Conservation (phyloP, 2,888 invertebrate species). For the Heliconius ismenius region DNA sequence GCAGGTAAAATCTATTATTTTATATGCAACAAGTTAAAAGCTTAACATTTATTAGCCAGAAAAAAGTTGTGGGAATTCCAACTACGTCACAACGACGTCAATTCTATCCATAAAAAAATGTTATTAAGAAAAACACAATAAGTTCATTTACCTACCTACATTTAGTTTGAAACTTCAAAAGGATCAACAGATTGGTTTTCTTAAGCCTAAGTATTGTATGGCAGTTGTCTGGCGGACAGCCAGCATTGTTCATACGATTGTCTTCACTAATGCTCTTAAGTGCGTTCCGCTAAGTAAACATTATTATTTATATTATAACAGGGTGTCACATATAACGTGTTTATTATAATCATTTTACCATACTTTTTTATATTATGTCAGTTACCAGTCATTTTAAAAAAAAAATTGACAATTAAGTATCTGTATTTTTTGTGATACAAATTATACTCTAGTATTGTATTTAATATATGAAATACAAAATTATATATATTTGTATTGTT, state of each 20-base stretch:
- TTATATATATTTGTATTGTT: no score
- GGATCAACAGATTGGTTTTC: constrained; percentile 21
- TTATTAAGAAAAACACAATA: background rate
- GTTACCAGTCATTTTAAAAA: no score
- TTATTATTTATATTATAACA: constrained; percentile 29
- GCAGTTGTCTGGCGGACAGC: constrained; percentile 30
- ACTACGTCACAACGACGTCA: background rate
- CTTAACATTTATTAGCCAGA: background rate
- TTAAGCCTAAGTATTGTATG: constrained; percentile 23
- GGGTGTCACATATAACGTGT: background rate
- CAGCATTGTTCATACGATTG: constrained; percentile 32
- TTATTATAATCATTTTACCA: constrained; percentile 1
- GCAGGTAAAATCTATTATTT: background rate
- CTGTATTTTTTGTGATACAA: background rate
- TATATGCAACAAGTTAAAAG: background rate
- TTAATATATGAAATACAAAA: no score
- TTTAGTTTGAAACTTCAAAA: constrained; percentile 18
- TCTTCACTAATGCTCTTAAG: constrained; percentile 36
- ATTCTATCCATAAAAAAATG: background rate
- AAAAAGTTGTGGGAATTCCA: background rate
- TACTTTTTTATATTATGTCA: background rate
- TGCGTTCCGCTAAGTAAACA: constrained; percentile 34
- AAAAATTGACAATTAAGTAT: background rate
- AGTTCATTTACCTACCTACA: constrained; percentile 22
- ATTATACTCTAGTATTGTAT: background rate